Evolutionary conservation across 2,888 invertebrate species (phyloP).

Genomic region (Notodonta ziczac): DNA sequence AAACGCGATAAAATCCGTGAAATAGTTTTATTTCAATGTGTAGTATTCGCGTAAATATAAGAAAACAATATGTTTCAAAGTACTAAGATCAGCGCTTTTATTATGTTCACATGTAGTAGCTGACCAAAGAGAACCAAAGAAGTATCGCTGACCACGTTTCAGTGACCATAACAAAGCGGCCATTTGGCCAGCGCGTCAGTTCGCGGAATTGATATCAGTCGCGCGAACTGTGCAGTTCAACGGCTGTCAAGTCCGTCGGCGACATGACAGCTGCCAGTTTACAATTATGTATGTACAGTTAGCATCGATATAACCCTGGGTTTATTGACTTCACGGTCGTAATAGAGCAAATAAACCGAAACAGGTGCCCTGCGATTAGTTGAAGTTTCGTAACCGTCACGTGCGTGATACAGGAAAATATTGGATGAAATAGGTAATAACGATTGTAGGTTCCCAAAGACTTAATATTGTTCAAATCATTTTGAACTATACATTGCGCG

Average conservation of each 20-base stretch:
- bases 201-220: slow-evolving; percentile 7
- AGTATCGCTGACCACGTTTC: slow-evolving; percentile 2
- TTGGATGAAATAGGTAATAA: too few relatives aligned
- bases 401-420: too few relatives aligned
- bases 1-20: too few relatives aligned
- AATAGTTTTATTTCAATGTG: too few relatives aligned
- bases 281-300: background rate
- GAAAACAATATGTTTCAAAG: background rate
- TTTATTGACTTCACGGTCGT: slow-evolving; percentile 3
- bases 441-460: too few relatives aligned
- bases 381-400: too few relatives aligned
- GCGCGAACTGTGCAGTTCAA: slow-evolving; percentile 7
- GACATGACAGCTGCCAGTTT: background rate
- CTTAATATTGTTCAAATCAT: too few relatives aligned
- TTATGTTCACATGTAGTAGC: background rate
- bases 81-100: background rate
- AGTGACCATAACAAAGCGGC: slow-evolving; percentile 3
- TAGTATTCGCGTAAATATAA: too few relatives aligned
- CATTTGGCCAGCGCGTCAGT: slow-evolving; percentile 2
- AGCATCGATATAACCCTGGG: background rate
- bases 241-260: slow-evolving; percentile 6
- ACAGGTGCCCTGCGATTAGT: background rate
- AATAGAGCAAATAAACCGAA: background rate
- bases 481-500: too few relatives aligned
- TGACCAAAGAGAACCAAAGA: background rate